These are phyloP conservation scores for Sylvilagus floridanus DNA, from an alignment of 2,797 vertebrate species.

Conservation along the genomic window DNA sequence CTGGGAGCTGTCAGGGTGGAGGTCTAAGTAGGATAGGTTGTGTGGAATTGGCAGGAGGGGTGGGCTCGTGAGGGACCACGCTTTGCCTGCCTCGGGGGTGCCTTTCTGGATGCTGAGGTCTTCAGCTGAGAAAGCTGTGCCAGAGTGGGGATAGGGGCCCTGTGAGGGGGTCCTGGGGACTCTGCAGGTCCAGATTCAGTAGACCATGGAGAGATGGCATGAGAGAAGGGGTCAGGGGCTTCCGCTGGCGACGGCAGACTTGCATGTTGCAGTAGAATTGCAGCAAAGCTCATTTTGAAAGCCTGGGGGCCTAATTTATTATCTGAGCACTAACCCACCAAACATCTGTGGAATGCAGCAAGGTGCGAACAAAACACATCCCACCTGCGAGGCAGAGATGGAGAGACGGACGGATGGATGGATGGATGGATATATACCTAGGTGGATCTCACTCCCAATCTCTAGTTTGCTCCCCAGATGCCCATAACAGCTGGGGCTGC, in stretches of 20 bases:
- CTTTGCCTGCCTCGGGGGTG: neutral
- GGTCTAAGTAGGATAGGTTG: neutral
- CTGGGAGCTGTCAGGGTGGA: neutral
- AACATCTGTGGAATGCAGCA: neutral
- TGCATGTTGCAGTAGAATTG: neutral
- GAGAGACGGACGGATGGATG: too few species aligned
- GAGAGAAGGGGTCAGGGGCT: neutral
- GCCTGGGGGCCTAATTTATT: neutral
- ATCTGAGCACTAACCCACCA: neutral
- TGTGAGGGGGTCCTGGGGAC: neutral
- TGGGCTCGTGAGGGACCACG: neutral
- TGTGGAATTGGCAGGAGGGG: neutral
- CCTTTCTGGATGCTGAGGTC: neutral
- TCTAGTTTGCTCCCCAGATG: too few species aligned
- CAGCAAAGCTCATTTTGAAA: slow-evolving; percentile 28
- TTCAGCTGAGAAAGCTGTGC: neutral
- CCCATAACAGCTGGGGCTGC: too few species aligned
- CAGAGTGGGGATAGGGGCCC: neutral
- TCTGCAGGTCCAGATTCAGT: neutral
- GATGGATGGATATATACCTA: too few species aligned
- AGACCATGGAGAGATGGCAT: neutral
- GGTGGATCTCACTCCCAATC: too few species aligned
- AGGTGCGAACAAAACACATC: neutral
- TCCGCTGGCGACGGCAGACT: neutral
- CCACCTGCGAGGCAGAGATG: neutral